Evolutionary conservation across 2,113 vertebrate species (phyloP), one percentile per base, ranked within the genome.

Genomic region (Strigops habroptila): DNA sequence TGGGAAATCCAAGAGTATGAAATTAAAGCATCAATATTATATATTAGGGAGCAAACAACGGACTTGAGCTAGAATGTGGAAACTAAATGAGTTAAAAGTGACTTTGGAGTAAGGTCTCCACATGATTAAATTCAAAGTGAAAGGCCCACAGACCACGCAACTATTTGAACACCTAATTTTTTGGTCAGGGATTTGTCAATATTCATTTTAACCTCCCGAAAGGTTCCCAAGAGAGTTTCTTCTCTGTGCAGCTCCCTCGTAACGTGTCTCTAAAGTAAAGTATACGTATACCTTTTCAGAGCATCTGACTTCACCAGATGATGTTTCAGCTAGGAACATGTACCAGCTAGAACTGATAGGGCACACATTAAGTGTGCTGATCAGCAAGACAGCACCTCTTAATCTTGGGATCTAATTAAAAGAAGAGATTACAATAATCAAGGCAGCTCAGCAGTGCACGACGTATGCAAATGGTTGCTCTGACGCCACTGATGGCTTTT

Each of bases 331-430:
- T 49, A 37, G 43, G 46, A 84, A 44, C 73, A 39, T 3, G 7
- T 6, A 43, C n/a, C 13, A 74, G 70, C 21, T 23, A 35, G 69
- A 78, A 28, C 30, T 12, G 64, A 55, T 9, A 55, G 73, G 43
- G 76, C 79, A 57, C 4, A 41, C 59, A 46, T 8, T 6, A n/a
- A 92, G 44, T 30, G 57, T 64, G 52, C 41, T 6, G 67, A 90
- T 83, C 85, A 91, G 80, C 91, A 64, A 67, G 53, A 25, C 71
- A 75, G 69, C 57, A 59, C 57, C 49, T 78, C 88, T 9, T 84
- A 62, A 95, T 82, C 93, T 37, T 78, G 60, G 74, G 35, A 89
- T 82, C 94, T 93, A 87, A 97, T 95, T 95, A 95, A 95, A 64
- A 92, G 75, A n/a, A 76, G 55, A 88, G 91, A 95, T 95, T 76